These are phyloP conservation scores for Empidonax traillii DNA, from an alignment of 2,113 vertebrate species.

Conservation along the genomic window DNA sequence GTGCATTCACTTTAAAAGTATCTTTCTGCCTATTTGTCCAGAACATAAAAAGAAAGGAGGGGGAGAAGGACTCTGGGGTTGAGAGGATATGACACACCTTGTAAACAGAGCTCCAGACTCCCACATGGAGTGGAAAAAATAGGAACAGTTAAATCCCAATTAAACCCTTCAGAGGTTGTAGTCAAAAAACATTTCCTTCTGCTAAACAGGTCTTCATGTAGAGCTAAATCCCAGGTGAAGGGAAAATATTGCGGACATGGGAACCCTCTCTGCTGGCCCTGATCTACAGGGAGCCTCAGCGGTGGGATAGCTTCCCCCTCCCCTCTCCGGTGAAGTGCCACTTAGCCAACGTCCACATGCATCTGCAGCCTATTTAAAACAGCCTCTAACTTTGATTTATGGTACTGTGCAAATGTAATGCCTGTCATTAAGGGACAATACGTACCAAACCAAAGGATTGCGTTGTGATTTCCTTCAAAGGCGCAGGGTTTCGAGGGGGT, in stretches of 20 bases:
- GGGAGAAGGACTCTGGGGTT: slow-evolving; percentile 1
- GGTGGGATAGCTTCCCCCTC: not conserved
- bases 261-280: not conserved
- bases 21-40: slow-evolving; percentile 26
- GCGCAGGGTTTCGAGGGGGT: not conserved
- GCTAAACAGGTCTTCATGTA: not conserved
- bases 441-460: slow-evolving; percentile 39
- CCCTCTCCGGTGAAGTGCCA: slow-evolving; percentile 38
- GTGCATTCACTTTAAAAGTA: slow-evolving; percentile 24
- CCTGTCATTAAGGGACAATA: slow-evolving; percentile 67
- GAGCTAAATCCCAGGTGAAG: not conserved
- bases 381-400: slow-evolving; percentile 68
- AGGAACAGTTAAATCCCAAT: slow-evolving; percentile 38
- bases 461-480: slow-evolving; percentile 66
- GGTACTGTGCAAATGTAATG: slow-evolving; percentile 65
- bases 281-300: not conserved
- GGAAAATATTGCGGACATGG: not conserved
- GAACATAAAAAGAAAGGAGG: slow-evolving; percentile 25
- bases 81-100: slow-evolving; percentile 67
- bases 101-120: slow-evolving; percentile 52
- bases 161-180: slow-evolving; percentile 6
- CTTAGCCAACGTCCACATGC: slow-evolving; percentile 41
- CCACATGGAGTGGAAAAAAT: slow-evolving; percentile 31
- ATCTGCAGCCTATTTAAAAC: slow-evolving; percentile 67
- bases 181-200: not conserved